Percentiles rank a stretch among this genome's conserved stretches.
phyloP scores from a whole-genome alignment of 2,797 vertebrate genomes.

The Fistularia commersonii region DNA sequence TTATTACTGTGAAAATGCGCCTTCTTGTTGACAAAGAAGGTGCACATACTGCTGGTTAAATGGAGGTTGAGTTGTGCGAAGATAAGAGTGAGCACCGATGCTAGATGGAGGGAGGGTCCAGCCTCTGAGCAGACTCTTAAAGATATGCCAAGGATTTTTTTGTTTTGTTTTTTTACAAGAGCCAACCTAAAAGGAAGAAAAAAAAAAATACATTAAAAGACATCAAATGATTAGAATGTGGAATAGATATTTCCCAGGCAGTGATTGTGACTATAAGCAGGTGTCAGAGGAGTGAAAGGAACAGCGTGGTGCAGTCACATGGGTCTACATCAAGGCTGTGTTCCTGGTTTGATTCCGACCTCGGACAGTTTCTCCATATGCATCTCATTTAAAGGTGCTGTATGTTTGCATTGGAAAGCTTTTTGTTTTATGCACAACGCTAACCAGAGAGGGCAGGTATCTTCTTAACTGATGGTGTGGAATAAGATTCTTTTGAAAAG shows the following conservation, averaged over 20 bases:
- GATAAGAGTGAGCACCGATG: slow-evolving; percentile 14
- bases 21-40: slow-evolving; percentile 11
- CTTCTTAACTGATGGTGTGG: no score
- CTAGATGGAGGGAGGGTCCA: slow-evolving; percentile 32
- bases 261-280: no score
- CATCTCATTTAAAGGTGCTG: no score
- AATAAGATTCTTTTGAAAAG: no score
- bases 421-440: no score
- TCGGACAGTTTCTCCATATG: no score
- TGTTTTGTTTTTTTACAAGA: slow-evolving; percentile 43
- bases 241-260: slow-evolving; percentile 1
- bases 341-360: no score
- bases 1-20: slow-evolving; percentile 19
- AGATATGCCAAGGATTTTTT: slow-evolving; percentile 10
- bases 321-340: no score
- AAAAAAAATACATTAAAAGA: slow-evolving; percentile 17
- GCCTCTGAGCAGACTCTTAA: slow-evolving; percentile 32
- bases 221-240: neutral
- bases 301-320: slow-evolving; percentile 3
- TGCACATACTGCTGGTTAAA: slow-evolving; percentile 57
- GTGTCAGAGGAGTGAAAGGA: neutral
- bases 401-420: no score
- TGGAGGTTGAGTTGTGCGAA: slow-evolving; percentile 36
- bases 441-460: no score
- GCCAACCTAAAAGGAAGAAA: slow-evolving; percentile 51